Evolutionary conservation across 2,797 vertebrate genomes (phyloP).

Genomic region (Columba guinea): DNA sequence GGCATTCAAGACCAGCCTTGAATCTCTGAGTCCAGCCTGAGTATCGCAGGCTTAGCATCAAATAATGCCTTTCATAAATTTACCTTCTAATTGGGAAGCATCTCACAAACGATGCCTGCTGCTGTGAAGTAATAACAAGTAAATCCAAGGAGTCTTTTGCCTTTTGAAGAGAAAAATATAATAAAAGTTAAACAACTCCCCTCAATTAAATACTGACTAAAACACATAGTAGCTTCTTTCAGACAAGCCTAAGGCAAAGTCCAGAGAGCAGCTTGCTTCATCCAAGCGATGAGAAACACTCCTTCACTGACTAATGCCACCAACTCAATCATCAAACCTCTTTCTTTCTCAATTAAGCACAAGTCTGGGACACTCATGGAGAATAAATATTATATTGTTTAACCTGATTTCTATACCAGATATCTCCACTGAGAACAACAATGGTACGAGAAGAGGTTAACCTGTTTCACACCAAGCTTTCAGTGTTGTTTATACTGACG

Average conservation of each 20-base stretch:
- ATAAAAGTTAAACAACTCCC: background rate
- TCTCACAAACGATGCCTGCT: background rate
- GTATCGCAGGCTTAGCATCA: background rate
- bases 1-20: background rate
- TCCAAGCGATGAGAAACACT: background rate
- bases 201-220: background rate
- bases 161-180: background rate
- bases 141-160: background rate
- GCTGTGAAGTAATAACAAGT: background rate
- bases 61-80: background rate
- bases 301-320: background rate
- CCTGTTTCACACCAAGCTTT: background rate
- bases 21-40: background rate
- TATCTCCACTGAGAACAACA: background rate
- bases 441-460: background rate
- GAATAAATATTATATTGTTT: background rate
- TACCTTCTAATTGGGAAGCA: background rate
- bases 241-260: background rate
- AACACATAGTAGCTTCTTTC: background rate
- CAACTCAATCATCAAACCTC: background rate
- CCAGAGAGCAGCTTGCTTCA: background rate
- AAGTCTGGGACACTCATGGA: fast-evolving
- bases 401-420: background rate
- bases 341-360: background rate
- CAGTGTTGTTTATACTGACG: background rate